A percentile compares a stretch with the other conserved stretches of the same genome.
phyloP scores from a whole-genome alignment of 2,113 vertebrate genomes.

The Bufo gargarizans region DNA sequence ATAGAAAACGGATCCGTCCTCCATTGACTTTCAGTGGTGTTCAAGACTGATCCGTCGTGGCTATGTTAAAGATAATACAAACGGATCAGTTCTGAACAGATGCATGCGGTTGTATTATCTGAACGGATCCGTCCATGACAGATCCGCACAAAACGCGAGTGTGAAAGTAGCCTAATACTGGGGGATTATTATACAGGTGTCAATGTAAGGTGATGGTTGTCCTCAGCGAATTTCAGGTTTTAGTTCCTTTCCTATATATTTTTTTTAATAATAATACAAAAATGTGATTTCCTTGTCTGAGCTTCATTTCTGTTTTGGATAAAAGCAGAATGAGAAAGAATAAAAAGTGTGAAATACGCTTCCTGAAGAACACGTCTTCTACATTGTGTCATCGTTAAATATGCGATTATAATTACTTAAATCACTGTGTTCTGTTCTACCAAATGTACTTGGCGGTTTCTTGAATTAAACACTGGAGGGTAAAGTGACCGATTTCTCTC shows the following conservation, averaged over 20 bases:
- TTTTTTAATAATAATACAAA: not conserved
- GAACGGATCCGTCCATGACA: no score
- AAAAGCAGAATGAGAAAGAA: not conserved
- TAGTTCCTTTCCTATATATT: not conserved
- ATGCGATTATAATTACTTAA: not conserved
- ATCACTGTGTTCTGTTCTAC: not conserved
- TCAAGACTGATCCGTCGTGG: no score
- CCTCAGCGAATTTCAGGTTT: not conserved
- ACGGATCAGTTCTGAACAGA: no score
- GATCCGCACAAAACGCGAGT: no score
- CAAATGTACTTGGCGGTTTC: not conserved
- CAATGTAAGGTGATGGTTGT: not conserved
- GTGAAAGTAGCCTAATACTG: not conserved
- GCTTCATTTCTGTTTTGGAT: not conserved
- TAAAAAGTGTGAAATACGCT: not conserved
- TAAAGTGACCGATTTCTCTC: not conserved
- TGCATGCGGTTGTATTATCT: no score
- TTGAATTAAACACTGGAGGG: conserved; percentile 1
- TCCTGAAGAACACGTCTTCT: not conserved
- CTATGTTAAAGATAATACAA: no score
- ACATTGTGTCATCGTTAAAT: conserved; percentile 1
- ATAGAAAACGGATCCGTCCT: no score
- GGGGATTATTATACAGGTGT: not conserved
- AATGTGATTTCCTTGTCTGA: not conserved
- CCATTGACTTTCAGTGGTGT: no score